phyloP scores from a whole-genome alignment of 2,888 invertebrate species.

The Lasioglossum marginatum region DNA sequence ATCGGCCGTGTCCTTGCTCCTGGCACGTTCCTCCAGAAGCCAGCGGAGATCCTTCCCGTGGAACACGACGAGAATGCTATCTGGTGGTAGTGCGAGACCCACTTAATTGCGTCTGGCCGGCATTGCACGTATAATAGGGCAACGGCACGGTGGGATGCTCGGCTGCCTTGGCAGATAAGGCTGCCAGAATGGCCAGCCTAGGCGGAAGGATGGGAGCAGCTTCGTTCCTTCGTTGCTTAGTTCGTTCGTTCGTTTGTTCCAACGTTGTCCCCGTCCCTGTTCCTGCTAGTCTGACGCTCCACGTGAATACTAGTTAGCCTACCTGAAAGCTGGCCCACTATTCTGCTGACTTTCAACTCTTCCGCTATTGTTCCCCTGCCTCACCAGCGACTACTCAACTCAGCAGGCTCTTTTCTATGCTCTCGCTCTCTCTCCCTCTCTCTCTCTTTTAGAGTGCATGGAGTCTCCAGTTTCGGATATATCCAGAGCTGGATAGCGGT shows the following conservation, averaged over 20 bases:
- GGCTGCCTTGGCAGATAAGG: constrained; percentile 66
- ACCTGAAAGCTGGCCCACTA: constrained; percentile 28
- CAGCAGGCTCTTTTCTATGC: not conserved
- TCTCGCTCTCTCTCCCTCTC: not conserved
- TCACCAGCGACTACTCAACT: too few species aligned
- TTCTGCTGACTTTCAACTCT: constrained; percentile 36
- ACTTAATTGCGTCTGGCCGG: constrained; percentile 71
- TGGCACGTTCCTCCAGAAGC: constrained; percentile 59
- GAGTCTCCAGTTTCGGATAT: not conserved
- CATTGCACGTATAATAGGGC: constrained; percentile 66
- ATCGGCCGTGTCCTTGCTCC: constrained; percentile 64
- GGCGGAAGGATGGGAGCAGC: constrained; percentile 12
- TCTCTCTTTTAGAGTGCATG: not conserved
- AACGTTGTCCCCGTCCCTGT: constrained; percentile 22
- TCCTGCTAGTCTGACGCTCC: constrained; percentile 1
- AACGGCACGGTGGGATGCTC: constrained; percentile 36
- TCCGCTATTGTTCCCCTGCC: not conserved
- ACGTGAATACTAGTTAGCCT: constrained; percentile 26
- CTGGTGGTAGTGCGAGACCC: constrained; percentile 58
- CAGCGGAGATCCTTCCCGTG: constrained; percentile 38
- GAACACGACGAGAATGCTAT: constrained; percentile 58
- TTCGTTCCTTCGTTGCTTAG: constrained; percentile 51
- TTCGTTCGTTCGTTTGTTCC: constrained; percentile 33
- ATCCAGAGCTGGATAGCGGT: not conserved
- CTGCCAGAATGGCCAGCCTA: constrained; percentile 53